A percentile compares a stretch with the other conserved stretches of the same genome.
phyloP scores from a whole-genome alignment of 2,888 invertebrate genomes.

The Drosophila leonis region DNA sequence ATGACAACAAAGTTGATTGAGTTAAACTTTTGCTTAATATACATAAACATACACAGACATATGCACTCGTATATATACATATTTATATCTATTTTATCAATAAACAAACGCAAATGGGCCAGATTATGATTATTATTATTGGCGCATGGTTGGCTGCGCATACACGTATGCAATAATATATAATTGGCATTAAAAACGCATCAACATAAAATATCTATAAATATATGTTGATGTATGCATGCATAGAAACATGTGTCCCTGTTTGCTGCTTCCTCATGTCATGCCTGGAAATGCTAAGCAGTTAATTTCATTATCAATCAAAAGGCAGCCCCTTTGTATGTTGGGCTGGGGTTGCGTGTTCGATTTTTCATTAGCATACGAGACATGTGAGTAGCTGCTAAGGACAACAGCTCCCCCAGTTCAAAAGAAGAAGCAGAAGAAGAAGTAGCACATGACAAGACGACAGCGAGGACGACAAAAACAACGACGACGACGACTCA shows the following conservation, averaged over 20 bases:
- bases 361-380: conserved; percentile 79
- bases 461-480: conserved; percentile 51
- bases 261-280: conserved; percentile 41
- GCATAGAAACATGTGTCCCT: conserved; percentile 43
- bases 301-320: conserved; percentile 78
- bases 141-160: conserved; percentile 55
- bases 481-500: conserved; percentile 64
- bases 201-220: conserved; percentile 49
- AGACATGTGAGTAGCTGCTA: conserved; percentile 48
- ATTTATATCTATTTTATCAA: conserved; percentile 67
- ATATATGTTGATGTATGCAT: conserved; percentile 3
- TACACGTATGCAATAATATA: conserved; percentile 44
- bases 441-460: conserved; percentile 43
- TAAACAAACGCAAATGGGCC: conserved; percentile 45
- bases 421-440: conserved; percentile 6
- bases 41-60: not conserved
- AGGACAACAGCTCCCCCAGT: conserved; percentile 30
- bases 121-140: conserved; percentile 71
- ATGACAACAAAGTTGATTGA: conserved; percentile 47
- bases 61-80: not conserved
- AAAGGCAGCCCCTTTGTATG: conserved; percentile 36
- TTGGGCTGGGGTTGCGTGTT: conserved; percentile 62
- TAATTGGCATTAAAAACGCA: conserved; percentile 79
- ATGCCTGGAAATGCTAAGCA: conserved; percentile 76
- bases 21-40: conserved; percentile 38